These are phyloP conservation scores for Mya arenaria DNA, from an alignment of 1,140 invertebrate genomes.

Conservation along the genomic window DNA sequence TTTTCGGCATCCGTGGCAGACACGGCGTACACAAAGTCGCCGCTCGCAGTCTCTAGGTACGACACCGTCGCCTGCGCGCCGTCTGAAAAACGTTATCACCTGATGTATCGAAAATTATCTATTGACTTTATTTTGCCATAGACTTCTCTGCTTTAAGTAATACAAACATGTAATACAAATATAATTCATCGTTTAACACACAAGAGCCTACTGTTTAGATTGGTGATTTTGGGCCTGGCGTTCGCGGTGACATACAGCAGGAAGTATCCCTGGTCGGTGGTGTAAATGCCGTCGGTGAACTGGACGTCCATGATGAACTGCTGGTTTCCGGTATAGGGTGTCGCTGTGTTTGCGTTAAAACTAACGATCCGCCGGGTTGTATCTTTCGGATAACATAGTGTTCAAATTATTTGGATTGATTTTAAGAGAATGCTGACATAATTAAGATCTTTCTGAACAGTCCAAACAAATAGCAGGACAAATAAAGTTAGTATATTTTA, in stretches of 20 bases:
- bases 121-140: not conserved
- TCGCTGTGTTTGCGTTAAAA: no score
- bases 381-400: no score
- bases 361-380: no score
- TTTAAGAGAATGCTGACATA: no score
- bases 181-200: no score
- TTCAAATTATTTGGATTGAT: no score
- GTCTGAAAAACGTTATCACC: slow-evolving; percentile 4
- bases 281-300: not conserved
- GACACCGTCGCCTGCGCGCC: slow-evolving; percentile 1
- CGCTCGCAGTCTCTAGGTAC: not conserved
- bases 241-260: not conserved
- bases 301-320: not conserved
- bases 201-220: not conserved
- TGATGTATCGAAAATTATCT: not conserved
- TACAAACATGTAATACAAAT: no score
- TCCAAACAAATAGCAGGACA: no score
- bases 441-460: no score
- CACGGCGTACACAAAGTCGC: slow-evolving; percentile 13
- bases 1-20: slow-evolving; percentile 30
- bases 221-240: not conserved
- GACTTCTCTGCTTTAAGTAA: no score
- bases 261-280: not conserved
- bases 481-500: no score
- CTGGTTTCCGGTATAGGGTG: not conserved